These are phyloP conservation scores for Oplegnathus fasciatus DNA, from an alignment of 2,113 vertebrate genomes.

Conservation along the genomic window DNA sequence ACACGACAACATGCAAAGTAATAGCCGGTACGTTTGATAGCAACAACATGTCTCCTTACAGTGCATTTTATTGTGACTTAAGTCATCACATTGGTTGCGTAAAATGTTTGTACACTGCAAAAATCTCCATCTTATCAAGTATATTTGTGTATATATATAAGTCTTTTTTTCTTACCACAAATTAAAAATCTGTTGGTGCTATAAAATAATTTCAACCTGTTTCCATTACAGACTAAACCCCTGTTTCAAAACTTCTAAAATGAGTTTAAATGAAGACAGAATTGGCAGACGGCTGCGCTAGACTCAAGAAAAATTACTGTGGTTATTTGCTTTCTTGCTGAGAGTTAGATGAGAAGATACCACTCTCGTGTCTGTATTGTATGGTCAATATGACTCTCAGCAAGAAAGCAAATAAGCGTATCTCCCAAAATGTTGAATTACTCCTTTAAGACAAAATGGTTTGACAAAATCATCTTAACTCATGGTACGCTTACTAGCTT, in stretches of 20 bases:
- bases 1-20: background rate
- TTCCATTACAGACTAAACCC: background rate
- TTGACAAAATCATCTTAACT: background rate
- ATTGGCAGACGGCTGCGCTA: too few species aligned
- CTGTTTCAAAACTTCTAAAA: too few species aligned
- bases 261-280: too few species aligned
- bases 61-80: background rate
- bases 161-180: background rate
- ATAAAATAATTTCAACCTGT: background rate
- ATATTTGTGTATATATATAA: too few species aligned
- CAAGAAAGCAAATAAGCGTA: too few species aligned
- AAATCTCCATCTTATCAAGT: too few species aligned
- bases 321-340: background rate
- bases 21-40: background rate
- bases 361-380: background rate
- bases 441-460: too few species aligned
- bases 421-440: too few species aligned
- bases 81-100: background rate
- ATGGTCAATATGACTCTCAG: too few species aligned
- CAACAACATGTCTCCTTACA: background rate
- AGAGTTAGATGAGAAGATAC: background rate
- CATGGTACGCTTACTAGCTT: background rate
- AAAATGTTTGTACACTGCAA: background rate
- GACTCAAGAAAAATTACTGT: too few species aligned
- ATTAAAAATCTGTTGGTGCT: background rate